Evolutionary conservation across 2,113 vertebrate species (phyloP).

Genomic region (Oreochromis spilurus): DNA sequence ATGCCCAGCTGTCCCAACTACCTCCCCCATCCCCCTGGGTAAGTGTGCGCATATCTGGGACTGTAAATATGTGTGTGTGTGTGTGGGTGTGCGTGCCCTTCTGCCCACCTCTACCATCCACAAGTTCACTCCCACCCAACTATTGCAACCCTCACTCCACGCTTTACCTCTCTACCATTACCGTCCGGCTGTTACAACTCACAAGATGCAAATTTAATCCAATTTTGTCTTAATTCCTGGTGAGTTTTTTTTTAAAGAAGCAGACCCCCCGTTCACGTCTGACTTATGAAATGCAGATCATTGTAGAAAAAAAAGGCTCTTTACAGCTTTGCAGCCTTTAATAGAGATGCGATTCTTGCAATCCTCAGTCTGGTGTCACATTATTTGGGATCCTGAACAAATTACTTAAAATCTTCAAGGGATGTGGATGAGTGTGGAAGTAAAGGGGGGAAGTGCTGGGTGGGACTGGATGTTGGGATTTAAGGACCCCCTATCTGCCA

Average conservation of each 20-base stretch:
- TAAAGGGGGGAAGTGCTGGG: not conserved
- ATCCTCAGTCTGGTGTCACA: not conserved
- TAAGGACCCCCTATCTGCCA: conserved; percentile 11
- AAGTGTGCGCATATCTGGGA: not conserved
- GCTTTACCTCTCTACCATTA: not conserved
- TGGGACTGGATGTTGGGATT: conserved; percentile 10
- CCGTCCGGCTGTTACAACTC: not conserved
- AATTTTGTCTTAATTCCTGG: not conserved
- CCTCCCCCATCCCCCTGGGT: conserved; percentile 50
- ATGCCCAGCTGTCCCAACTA: conserved; percentile 54
- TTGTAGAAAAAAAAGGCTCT: not conserved
- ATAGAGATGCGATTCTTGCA: not conserved
- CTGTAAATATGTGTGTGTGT: not conserved
- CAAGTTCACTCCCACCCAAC: not conserved
- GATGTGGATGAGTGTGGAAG: not conserved
- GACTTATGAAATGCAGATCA: not conserved
- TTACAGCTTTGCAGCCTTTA: not conserved
- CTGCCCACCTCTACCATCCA: conserved; percentile 38
- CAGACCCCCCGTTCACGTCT: not conserved
- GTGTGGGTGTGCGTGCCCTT: conserved; percentile 17
- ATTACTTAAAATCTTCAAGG: conserved; percentile 26
- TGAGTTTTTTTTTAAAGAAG: not conserved
- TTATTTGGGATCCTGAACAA: conserved; percentile 2
- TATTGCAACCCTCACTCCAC: not conserved
- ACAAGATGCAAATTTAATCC: not conserved